A percentile compares a stretch with the other conserved stretches of the same genome.
phyloP scores from a whole-genome alignment of 2,113 vertebrate genomes.

The Clarias macrocephalus region DNA sequence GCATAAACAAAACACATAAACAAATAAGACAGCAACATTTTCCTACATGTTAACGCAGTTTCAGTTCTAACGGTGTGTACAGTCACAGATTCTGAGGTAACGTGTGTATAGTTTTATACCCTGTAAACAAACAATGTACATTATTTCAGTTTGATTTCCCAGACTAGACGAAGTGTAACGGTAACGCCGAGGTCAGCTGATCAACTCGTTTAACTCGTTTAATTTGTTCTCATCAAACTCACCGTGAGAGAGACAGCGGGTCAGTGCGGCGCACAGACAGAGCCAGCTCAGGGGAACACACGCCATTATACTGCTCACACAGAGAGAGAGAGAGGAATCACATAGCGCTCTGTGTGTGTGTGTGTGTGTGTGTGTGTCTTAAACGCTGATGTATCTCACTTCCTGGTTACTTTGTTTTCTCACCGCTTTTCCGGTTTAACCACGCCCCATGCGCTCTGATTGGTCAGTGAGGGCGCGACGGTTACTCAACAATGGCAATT shows the following conservation, averaged over 20 bases:
- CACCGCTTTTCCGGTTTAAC: neutral
- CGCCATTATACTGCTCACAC: too few relatives aligned
- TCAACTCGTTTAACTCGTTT: too few relatives aligned
- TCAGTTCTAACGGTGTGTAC: neutral
- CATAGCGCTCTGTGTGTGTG: constrained; percentile 5
- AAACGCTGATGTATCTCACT: neutral
- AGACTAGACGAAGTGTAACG: neutral
- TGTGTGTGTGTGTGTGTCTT: neutral
- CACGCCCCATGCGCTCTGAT: constrained; percentile 2
- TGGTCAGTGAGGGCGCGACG: neutral
- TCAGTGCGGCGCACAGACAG: constrained; percentile 49
- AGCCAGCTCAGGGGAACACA: constrained; percentile 10
- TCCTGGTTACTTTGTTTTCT: neutral
- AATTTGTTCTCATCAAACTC: constrained; percentile 23
- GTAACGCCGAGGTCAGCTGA: too few relatives aligned
- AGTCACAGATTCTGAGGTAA: too few relatives aligned
- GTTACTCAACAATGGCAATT: neutral
- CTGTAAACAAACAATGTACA: too few relatives aligned
- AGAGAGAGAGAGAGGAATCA: too few relatives aligned
- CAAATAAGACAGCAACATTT: neutral
- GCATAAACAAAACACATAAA: constrained; percentile 14
- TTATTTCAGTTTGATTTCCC: too few relatives aligned
- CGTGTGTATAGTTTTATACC: too few relatives aligned
- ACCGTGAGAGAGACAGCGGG: constrained; percentile 58
- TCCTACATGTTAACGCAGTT: neutral